Base-by-base conservation (phyloP, 2,888 invertebrate genomes). In the Mythimna vitellina region DNA sequence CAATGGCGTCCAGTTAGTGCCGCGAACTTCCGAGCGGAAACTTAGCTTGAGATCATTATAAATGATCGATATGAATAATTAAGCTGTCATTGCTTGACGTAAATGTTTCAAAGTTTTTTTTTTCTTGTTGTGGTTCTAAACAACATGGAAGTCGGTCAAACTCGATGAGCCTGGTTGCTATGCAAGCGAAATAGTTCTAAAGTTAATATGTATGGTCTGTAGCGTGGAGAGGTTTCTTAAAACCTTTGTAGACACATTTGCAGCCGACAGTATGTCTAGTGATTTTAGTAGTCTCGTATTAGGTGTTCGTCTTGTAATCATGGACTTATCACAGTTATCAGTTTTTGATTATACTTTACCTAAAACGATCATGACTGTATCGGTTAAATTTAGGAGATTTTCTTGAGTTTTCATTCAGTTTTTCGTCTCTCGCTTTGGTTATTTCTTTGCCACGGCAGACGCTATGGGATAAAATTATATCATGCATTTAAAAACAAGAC, bases 11-110 rank as follows among this genome's bases (percentile, higher is more conserved):
- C 54, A 74, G 63, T 76, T 53, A 46, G 46, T 65, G 53, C 66
- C 49, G 58, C 49, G 29, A 66, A 69, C 81, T 82, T 82, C 81
- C 81, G 85, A 84, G 78, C 85, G 85, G 81, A 82, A 82, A 78
- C 63, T 58, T 77, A 70, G 63, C 82, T 71, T 64, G 53, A 58
- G 35, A 82, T 81, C 60, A 70, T 81, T 77, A 81, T 64, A 81
- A 75, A 80, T 84, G 70, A 80, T 84, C 53, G 73, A 84, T 81
- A 84, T 84, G 73, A 84, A 78, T 82, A 82, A 82, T 84, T 81
- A 81, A 77, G 58, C 67, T 69, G 66, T 76, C 64, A 81, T 70
- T 67, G 25, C 77, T 76, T 64, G 85, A 70, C 65, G 60, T 70
- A 46, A 70, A 81, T 61, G 62, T 68, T 68, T 61, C 54, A 72